These are phyloP conservation scores for Solenopsis fugax DNA, from an alignment of 1,140 invertebrate species.

Conservation along the genomic window DNA sequence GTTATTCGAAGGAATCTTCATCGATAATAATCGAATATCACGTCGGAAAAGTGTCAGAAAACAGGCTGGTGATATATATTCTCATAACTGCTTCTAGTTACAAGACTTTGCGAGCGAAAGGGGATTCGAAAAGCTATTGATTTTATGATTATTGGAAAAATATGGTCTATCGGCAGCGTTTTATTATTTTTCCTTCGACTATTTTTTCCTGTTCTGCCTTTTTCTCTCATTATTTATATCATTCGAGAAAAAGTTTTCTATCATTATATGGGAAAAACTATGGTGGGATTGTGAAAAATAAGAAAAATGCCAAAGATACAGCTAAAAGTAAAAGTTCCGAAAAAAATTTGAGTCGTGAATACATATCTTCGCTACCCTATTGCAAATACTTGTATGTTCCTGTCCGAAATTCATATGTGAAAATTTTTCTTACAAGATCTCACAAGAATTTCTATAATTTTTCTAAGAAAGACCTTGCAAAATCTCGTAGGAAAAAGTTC, in stretches of 20 bases:
- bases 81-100: slow-evolving; percentile 37
- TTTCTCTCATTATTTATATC: background rate
- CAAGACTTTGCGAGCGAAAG: slow-evolving; percentile 45
- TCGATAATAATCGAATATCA: slow-evolving; percentile 7
- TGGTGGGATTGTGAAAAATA: background rate
- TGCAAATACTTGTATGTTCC: no score
- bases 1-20: background rate
- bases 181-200: background rate
- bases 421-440: no score
- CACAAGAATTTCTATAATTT: no score
- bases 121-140: slow-evolving; percentile 66
- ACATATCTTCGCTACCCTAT: no score
- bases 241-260: slow-evolving; percentile 16
- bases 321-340: background rate
- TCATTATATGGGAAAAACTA: slow-evolving; percentile 7
- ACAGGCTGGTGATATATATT: slow-evolving; percentile 31
- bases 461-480: no score
- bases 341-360: background rate
- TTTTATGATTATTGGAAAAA: slow-evolving; percentile 65
- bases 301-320: background rate
- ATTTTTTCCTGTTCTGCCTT: background rate
- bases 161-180: background rate
- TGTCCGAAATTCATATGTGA: no score
- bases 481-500: no score
- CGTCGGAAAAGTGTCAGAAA: slow-evolving; percentile 30